Evolutionary conservation across 2,888 invertebrate species (phyloP).

Genomic region (Orchestes rusci): DNA sequence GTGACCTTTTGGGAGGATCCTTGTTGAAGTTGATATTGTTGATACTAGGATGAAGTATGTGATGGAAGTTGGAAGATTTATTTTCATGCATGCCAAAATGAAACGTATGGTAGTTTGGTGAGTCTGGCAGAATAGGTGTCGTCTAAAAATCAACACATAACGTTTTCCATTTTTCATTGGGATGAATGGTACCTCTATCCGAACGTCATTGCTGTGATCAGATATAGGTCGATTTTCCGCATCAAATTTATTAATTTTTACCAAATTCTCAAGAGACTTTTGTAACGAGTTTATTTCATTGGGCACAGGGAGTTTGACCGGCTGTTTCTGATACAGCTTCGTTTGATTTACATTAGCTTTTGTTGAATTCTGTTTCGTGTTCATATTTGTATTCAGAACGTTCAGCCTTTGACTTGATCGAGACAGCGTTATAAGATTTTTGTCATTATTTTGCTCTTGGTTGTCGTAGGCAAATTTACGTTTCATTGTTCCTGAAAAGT

Average conservation of each 20-base stretch:
- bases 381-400: conserved; percentile 26
- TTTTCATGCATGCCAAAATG: conserved; percentile 32
- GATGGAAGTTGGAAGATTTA: conserved; percentile 31
- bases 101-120: conserved; percentile 40
- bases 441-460: conserved; percentile 25
- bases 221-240: conserved; percentile 21
- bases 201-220: conserved; percentile 22
- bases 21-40: conserved; percentile 40
- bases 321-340: not conserved
- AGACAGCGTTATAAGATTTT: conserved; percentile 30
- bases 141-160: conserved; percentile 9
- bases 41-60: conserved; percentile 38
- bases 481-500: conserved; percentile 29
- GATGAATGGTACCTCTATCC: too few species aligned
- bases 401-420: conserved; percentile 30
- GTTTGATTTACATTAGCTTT: not conserved
- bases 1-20: conserved; percentile 35
- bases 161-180: too few species aligned
- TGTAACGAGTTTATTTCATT: conserved; percentile 35
- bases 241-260: conserved; percentile 28
- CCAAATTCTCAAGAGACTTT: conserved; percentile 35
- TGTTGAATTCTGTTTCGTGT: not conserved
- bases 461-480: conserved; percentile 37
- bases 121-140: conserved; percentile 27
- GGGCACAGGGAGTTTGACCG: conserved; percentile 5